These are phyloP conservation scores for Calidris pygmaea DNA, from an alignment of 2,113 vertebrate genomes.

Conservation along the genomic window DNA sequence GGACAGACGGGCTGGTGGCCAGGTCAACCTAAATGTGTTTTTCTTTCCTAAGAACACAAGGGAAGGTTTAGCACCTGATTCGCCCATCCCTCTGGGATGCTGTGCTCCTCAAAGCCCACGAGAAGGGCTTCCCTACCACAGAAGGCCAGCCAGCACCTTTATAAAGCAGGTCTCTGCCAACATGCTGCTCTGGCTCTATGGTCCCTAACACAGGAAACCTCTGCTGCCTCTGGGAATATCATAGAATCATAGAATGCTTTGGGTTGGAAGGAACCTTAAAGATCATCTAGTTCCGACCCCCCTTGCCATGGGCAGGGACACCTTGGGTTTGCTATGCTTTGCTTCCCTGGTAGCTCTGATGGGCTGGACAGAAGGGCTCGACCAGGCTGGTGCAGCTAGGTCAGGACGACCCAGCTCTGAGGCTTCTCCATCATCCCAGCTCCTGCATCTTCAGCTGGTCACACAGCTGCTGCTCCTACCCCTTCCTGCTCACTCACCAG, in stretches of 20 bases:
- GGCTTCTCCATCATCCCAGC: not conserved
- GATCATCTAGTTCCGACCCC: no score
- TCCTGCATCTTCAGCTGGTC: not conserved
- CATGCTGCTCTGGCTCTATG: not conserved
- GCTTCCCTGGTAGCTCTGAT: not conserved
- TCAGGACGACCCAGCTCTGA: not conserved
- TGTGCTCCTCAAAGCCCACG: not conserved
- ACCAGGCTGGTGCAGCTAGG: not conserved
- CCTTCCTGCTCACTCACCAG: not conserved
- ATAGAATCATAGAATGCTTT: no score
- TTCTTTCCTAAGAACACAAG: not conserved
- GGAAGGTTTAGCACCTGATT: not conserved
- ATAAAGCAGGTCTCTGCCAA: not conserved
- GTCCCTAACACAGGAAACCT: not conserved
- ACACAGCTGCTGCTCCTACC: not conserved
- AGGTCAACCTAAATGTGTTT: not conserved
- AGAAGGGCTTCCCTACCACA: not conserved
- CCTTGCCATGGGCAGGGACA: no score
- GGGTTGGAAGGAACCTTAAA: no score
- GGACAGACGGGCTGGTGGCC: conserved; percentile 64
- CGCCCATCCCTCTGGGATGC: not conserved
- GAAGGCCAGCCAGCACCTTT: not conserved
- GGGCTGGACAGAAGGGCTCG: not conserved
- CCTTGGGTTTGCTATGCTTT: not conserved
- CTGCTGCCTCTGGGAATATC: not conserved